Evolutionary conservation across 2,888 invertebrate genomes (phyloP), one percentile per base, ranked within the genome.

Genomic region (Yponomeuta sedellus): DNA sequence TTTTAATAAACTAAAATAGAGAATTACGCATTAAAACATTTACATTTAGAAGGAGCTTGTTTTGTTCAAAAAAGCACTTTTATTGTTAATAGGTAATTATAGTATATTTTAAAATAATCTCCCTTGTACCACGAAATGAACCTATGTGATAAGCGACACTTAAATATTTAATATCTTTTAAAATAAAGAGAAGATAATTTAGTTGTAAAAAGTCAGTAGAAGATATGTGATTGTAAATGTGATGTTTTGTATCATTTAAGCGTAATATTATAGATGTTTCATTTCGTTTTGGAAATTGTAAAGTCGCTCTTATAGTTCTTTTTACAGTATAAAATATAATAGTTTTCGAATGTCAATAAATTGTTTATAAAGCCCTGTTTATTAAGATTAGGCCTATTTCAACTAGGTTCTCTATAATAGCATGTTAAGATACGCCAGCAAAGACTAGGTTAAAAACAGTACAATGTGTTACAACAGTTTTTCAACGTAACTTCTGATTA

Each of bases 41-140:
- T 52, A 52, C 16, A 52, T 52, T 52, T 52, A 52, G 44, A 52
- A 52, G 16, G 44, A 58, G 20, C 65, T 58, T 19, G n/a, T 61
- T 81, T 80, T 83, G 80, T 83, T 79, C 79, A 81, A 83, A 82
- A 25, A 84, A 87, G 85, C 86, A 83, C 16, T 52, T 52, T 6
- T 6, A 16, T 52, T 52, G 34, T 34, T 34, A 34, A 34, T 34
- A 34, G 34, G 8, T 52, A 52, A 6, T 86, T 86, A 86, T 79
- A 81, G 74, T 83, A 85, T 85, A 80, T 80, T 82, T 81, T 77
- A 83, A 83, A 81, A 77, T 82, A 84, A 87, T 85, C 83, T 86
- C 83, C 86, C 85, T 81, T 86, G 80, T 82, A 87, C 85, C 83
- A 79, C 78, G 80, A 82, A 82, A 75, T 74, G 80, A 81, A 79